Percentiles rank a stretch among this genome's conserved stretches.
Evolutionary conservation across 2,113 vertebrate genomes (phyloP).

Genomic region (Charina bottae): DNA sequence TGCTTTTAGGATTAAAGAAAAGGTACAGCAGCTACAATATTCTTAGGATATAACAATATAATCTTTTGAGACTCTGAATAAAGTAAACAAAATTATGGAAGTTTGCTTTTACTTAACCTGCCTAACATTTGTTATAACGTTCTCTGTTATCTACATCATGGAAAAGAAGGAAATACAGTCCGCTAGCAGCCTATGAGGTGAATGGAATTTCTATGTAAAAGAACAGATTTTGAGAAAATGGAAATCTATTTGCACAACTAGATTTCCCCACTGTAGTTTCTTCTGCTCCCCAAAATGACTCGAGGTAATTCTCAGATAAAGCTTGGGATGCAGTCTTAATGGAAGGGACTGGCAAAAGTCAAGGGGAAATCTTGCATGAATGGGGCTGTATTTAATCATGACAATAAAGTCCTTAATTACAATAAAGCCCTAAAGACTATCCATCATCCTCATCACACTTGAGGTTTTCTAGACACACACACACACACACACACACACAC

Average conservation of each 20-base stretch:
- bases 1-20: constrained; percentile 38
- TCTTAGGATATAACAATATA: constrained; percentile 45
- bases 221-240: neutral
- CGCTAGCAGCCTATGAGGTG: neutral
- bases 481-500: no score
- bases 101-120: constrained; percentile 23
- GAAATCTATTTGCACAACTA: neutral
- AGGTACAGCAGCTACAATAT: constrained; percentile 55
- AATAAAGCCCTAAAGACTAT: no score
- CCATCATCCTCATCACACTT: no score
- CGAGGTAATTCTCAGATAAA: no score
- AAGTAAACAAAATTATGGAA: constrained; percentile 40
- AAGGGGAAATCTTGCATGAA: no score
- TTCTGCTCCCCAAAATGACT: no score
- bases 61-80: neutral
- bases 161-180: neutral
- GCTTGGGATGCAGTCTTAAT: neutral
- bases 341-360: no score
- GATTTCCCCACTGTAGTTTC: no score
- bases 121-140: constrained; percentile 9
- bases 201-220: neutral
- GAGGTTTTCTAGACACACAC: no score
- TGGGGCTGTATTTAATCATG: no score
- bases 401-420: no score
- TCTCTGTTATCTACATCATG: constrained; percentile 50